phyloP scores from a whole-genome alignment of 1,140 invertebrate species.

The Hylaeus volcanicus region DNA sequence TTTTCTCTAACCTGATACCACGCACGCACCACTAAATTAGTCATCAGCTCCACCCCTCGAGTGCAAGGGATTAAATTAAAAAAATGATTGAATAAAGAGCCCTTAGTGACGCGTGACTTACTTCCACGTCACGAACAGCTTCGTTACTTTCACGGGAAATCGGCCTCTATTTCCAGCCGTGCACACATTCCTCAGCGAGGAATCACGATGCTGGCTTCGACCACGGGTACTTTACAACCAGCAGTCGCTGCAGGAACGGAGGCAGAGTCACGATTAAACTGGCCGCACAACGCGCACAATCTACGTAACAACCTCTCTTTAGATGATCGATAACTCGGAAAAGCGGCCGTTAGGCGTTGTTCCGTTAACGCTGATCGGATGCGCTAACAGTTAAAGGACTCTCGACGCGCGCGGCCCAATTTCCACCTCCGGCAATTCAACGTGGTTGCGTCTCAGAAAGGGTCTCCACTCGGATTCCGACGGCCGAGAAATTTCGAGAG shows the following conservation, averaged over 20 bases:
- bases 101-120: too few relatives aligned
- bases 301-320: constrained; percentile 53
- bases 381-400: constrained; percentile 46
- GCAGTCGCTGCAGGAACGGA: constrained; percentile 50
- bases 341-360: constrained; percentile 15
- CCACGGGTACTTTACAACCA: constrained; percentile 14
- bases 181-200: neutral
- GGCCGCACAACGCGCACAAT: constrained; percentile 28
- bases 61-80: too few relatives aligned
- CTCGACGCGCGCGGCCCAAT: constrained; percentile 9
- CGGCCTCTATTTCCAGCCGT: neutral
- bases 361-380: constrained; percentile 53
- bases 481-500: constrained; percentile 21
- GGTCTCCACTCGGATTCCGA: constrained; percentile 12
- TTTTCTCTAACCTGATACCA: too few relatives aligned
- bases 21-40: too few relatives aligned
- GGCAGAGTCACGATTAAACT: constrained; percentile 1
- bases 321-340: constrained; percentile 3
- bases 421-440: constrained; percentile 27
- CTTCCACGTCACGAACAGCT: too few relatives aligned
- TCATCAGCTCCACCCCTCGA: too few relatives aligned
- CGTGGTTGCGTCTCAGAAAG: constrained; percentile 28
- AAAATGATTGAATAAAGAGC: too few relatives aligned
- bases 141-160: too few relatives aligned
- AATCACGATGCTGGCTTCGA: neutral